Evolutionary conservation across 2,888 invertebrate genomes (phyloP), one percentile per base, ranked within the genome.

Genomic region (Sarcophaga caerulescens): DNA sequence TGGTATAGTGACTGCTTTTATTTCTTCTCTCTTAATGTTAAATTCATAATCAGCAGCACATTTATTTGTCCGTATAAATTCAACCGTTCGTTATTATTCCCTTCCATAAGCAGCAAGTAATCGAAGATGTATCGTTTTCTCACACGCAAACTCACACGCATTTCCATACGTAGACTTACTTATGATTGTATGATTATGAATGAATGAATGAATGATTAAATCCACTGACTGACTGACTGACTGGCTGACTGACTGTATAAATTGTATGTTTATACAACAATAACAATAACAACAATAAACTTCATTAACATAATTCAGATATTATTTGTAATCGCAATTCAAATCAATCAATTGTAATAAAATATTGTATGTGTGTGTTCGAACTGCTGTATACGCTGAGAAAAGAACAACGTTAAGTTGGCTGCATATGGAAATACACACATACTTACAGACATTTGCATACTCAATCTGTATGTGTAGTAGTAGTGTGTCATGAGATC

Each of bases 261-360:
- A 35, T 35, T 35, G 10, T 35, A 35, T 35, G 35, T 35, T 35
- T 35, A 44, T 75, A 75, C 44, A 75, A 78, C 45, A 47, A 47
- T 19, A 66, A 45, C 44, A 74, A 75, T 44, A 76, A 44, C 23
- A 57, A 78, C 78, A 78, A 77, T 60, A 73, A 85, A 83, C 83
- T 85, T 80, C 80, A 83, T 85, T 85, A 85, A 82, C 84, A 82
- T 84, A 87, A 87, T 82, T 84, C 84, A 74, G 69, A 84, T 81
- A 87, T 81, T 85, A 81, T 85, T 81, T 81, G 83, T 85, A 81
- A 87, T 81, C 85, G 83, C 85, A 85, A 78, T 80, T 75, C 77
- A 79, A 85, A 83, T 85, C 81, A 85, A 87, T 85, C 85, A 87
- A 87, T 84, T 87, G 77, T 84, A 81, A 85, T 87, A 85, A 85